phyloP scores from a whole-genome alignment of 2,797 vertebrate species.

The Karalla daura region DNA sequence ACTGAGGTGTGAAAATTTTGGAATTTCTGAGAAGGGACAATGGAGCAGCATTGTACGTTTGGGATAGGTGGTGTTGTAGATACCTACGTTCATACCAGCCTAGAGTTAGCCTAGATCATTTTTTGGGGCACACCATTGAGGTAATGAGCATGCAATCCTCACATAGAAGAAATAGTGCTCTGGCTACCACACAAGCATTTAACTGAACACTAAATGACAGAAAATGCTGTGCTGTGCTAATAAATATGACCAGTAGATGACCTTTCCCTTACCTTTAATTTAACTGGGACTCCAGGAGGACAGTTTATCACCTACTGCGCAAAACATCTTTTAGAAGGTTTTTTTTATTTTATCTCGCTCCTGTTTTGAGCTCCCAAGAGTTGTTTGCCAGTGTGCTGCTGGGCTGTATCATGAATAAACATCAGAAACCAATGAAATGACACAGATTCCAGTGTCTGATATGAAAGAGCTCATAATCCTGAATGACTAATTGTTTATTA shows the following conservation, averaged over 20 bases:
- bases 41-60: no score
- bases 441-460: neutral
- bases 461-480: neutral
- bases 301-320: neutral
- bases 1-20: no score
- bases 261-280: neutral
- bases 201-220: neutral
- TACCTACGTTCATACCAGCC: no score
- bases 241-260: no score
- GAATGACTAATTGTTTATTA: neutral
- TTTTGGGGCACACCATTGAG: no score
- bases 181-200: neutral
- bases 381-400: neutral
- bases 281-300: neutral
- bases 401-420: conserved; percentile 7
- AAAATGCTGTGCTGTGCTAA: no score
- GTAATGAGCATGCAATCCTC: no score
- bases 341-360: no score
- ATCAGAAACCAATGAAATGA: neutral
- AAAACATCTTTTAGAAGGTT: neutral
- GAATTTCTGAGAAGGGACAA: no score
- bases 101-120: no score
- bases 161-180: no score
- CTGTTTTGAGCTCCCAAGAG: neutral
- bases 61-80: no score